Evolutionary conservation across 2,888 invertebrate genomes (phyloP).

Genomic region (Eupithecia pulchellata): DNA sequence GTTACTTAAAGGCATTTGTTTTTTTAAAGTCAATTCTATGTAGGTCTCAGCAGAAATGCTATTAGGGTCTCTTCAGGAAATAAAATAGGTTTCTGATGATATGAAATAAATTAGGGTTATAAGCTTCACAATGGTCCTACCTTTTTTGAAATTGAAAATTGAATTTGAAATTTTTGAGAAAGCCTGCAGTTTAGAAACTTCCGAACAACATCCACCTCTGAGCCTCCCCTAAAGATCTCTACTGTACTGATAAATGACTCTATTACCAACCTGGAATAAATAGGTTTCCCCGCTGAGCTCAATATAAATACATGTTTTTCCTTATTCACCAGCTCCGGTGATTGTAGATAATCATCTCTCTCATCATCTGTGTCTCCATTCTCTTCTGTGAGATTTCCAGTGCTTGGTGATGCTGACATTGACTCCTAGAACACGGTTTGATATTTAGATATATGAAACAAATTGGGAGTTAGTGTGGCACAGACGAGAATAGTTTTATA

Average conservation of each 20-base stretch:
- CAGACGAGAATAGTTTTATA: not conserved
- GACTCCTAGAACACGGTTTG: slow-evolving; percentile 58
- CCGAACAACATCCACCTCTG: not conserved
- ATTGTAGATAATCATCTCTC: slow-evolving; percentile 88
- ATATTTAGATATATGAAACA: not conserved
- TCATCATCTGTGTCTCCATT: slow-evolving; percentile 67
- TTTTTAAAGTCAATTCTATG: too few relatives aligned
- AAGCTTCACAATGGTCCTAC: too few relatives aligned
- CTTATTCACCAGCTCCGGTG: slow-evolving; percentile 91
- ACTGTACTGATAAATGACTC: not conserved
- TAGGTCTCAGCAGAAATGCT: too few relatives aligned
- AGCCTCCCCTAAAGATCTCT: not conserved
- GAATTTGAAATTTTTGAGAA: too few relatives aligned
- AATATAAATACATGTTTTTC: slow-evolving; percentile 97
- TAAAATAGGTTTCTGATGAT: too few relatives aligned
- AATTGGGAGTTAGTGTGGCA: not conserved
- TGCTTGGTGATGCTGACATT: slow-evolving; percentile 72
- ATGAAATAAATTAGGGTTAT: too few relatives aligned
- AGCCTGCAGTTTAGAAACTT: too few relatives aligned
- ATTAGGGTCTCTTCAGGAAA: too few relatives aligned
- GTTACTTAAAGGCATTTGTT: too few relatives aligned
- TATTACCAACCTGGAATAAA: slow-evolving; percentile 91
- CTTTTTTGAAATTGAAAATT: too few relatives aligned
- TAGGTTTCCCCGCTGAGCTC: slow-evolving; percentile 98
- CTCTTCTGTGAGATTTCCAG: slow-evolving; percentile 67